Evolutionary conservation across 2,797 vertebrate species (phyloP).

Genomic region (Iguana delicatissima): DNA sequence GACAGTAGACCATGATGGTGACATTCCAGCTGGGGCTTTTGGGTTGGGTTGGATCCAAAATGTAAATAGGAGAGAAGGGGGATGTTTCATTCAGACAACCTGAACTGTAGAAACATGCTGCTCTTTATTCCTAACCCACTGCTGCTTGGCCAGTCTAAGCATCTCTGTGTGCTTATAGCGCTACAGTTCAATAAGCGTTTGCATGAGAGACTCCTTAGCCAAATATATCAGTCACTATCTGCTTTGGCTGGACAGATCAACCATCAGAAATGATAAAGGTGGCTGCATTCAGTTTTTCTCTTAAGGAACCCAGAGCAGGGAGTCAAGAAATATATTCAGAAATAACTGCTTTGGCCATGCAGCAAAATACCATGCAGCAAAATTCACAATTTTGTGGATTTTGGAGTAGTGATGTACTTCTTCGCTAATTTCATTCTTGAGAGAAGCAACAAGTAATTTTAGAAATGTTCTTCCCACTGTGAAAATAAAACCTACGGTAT

Average conservation of each 20-base stretch:
- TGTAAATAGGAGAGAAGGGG: background rate
- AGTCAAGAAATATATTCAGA: no score
- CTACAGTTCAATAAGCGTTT: background rate
- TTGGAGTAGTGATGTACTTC: no score
- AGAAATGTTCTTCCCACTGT: no score
- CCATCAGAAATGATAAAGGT: background rate
- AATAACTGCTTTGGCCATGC: no score
- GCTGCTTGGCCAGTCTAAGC: background rate
- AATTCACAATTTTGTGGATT: no score
- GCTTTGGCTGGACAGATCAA: background rate
- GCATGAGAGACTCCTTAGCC: background rate
- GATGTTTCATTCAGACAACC: slow-evolving; percentile 27
- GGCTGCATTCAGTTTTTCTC: no score
- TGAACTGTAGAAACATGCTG: slow-evolving; percentile 21
- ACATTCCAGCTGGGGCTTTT: background rate
- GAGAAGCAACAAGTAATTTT: no score
- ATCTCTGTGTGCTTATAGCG: background rate
- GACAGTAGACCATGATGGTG: slow-evolving; percentile 5
- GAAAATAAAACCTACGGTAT: no score
- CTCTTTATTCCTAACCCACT: background rate
- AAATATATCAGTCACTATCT: background rate
- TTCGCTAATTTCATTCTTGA: no score
- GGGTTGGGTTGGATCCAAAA: slow-evolving; percentile 36
- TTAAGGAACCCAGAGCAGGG: background rate
- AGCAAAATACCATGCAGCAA: no score